phyloP scores from a whole-genome alignment of 2,797 vertebrate species.

The Pogonophryne albipinna region DNA sequence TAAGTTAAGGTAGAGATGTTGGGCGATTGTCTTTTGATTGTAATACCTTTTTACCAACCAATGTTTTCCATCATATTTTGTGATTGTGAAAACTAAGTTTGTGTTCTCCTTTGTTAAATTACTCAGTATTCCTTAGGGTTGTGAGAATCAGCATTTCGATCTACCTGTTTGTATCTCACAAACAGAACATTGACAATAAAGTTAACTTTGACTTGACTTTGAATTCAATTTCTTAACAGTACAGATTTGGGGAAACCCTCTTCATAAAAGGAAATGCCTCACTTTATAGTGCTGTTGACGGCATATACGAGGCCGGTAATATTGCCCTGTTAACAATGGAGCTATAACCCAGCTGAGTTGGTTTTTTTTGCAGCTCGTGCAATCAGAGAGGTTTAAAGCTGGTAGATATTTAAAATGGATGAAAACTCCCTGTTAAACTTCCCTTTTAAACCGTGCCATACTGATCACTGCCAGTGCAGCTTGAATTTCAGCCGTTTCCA shows the following conservation, averaged over 20 bases:
- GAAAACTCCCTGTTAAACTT: constrained; percentile 61
- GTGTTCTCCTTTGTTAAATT: too few relatives aligned
- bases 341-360: constrained; percentile 41
- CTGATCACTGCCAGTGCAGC: constrained; percentile 61
- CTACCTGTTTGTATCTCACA: too few relatives aligned
- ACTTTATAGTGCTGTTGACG: constrained; percentile 62
- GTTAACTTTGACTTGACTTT: constrained; percentile 23
- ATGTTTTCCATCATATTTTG: background rate
- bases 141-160: too few relatives aligned
- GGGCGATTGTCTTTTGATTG: background rate
- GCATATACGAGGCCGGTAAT: constrained; percentile 49
- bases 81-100: background rate
- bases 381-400: constrained; percentile 55
- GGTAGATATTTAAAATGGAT: constrained; percentile 66
- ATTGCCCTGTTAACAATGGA: constrained; percentile 49
- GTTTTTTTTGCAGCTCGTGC: constrained; percentile 44
- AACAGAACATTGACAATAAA: too few relatives aligned
- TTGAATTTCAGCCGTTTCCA: constrained; percentile 75
- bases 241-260: constrained; percentile 50
- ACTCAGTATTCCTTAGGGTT: too few relatives aligned
- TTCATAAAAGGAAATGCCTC: constrained; percentile 68
- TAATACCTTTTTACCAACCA: background rate
- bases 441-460: constrained; percentile 56
- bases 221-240: constrained; percentile 50
- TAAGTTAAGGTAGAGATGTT: too few relatives aligned